Evolutionary conservation across 2,113 vertebrate species (phyloP), one percentile per base, ranked within the genome.

Genomic region (Leuciscus idus): DNA sequence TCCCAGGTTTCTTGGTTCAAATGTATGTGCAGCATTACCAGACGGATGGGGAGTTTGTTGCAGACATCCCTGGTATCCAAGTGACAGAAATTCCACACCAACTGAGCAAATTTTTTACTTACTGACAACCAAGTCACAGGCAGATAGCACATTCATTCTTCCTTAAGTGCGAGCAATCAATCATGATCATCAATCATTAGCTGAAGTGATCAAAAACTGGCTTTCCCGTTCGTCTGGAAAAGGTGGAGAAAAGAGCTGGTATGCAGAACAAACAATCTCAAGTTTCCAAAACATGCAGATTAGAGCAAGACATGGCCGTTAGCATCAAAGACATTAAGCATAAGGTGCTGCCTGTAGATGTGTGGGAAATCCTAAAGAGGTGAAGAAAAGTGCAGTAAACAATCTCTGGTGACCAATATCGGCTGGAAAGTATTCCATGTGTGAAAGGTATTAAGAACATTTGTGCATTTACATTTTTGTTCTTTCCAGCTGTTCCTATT

Each of bases 291-390:
- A 57, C 28, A 78, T 8, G 2, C 52, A 78, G 52, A 78, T 78
- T 36, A 78, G 9, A 36, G 21, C 28, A 36, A 78, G 19, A 36
- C 50, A 12, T 10, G 4, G 50, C 75, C 9, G 2, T 36, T 13
- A 33, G 48, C 19, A 72, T 36, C 36, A 72, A 10, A 39, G 21
- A 12, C 9, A 39, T 72, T 21, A 23, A 23, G 17, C 9, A 84
- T 79, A 23, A 28, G 89, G 76, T 86, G 19, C 43, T 74, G 55
- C 70, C 89, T 2, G 86, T 83, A 83, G 80, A 36, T 64, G 4
- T 39, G 8, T 87, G 90, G 78, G 88, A 93, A 85, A 86, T 90
- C 46, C 39, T 90, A 86, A 55, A 84, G 59, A 55, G 86, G 87
- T 88, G 91, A 88, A 4, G 30, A 87, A 93, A 39, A 61, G 15